These are phyloP conservation scores for Psilopsiagon aurifrons DNA, from an alignment of 2,113 vertebrate species.

Conservation along the genomic window DNA sequence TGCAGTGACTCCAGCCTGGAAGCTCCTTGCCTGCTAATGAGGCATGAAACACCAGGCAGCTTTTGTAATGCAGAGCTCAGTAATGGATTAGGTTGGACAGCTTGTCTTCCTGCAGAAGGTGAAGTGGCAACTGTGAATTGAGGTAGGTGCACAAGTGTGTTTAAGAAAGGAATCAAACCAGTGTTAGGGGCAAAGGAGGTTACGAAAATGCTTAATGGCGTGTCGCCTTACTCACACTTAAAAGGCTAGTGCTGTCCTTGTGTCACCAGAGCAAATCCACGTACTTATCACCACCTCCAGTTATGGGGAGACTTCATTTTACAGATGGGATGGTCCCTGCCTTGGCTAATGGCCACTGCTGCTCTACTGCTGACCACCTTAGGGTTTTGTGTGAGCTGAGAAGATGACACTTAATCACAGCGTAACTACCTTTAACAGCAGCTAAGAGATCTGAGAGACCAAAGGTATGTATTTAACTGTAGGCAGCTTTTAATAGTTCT, in stretches of 20 bases:
- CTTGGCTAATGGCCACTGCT: background rate
- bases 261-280: background rate
- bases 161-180: background rate
- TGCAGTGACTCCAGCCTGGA: background rate
- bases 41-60: constrained; percentile 28
- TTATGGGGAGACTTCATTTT: background rate
- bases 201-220: background rate
- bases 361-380: background rate
- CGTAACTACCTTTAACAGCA: background rate
- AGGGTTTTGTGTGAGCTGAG: background rate
- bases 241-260: background rate
- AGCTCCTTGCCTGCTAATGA: constrained; percentile 52
- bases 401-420: background rate
- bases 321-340: background rate
- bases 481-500: background rate
- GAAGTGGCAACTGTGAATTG: background rate
- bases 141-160: background rate
- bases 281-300: background rate
- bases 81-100: constrained; percentile 28
- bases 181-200: background rate
- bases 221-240: background rate
- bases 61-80: constrained; percentile 17
- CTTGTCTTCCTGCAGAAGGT: background rate
- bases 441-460: background rate
- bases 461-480: background rate